Evolutionary conservation across 2,113 vertebrate genomes (phyloP).

Genomic region (Thalassoma bifasciatum): DNA sequence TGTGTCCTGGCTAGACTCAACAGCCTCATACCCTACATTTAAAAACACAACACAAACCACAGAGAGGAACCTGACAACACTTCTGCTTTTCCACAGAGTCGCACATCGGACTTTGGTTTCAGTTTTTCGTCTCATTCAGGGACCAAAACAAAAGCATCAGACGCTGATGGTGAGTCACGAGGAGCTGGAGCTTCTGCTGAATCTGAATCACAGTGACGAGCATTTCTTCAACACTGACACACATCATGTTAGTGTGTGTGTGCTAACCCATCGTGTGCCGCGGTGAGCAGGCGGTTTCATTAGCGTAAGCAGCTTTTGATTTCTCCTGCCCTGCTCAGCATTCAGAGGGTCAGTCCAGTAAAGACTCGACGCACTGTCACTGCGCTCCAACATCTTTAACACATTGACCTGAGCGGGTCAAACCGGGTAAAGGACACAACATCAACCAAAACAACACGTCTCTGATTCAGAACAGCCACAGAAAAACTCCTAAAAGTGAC

Average conservation of each 20-base stretch:
- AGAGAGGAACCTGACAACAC: not conserved
- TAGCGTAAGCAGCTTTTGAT: constrained; percentile 57
- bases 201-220: not conserved
- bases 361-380: not conserved
- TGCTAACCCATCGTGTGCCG: not conserved
- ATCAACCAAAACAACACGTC: not conserved
- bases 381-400: not conserved
- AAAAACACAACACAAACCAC: constrained; percentile 11
- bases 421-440: not conserved
- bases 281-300: constrained; percentile 34
- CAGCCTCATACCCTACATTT: constrained; percentile 67
- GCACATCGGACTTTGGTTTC: not conserved
- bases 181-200: not conserved
- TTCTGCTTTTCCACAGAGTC: not conserved
- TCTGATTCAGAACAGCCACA: no score
- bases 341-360: constrained; percentile 16
- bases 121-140: not conserved
- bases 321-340: constrained; percentile 37
- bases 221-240: not conserved
- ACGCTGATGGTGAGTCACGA: not conserved
- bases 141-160: not conserved
- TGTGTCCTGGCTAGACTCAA: constrained; percentile 52
- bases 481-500: no score
- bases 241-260: not conserved
- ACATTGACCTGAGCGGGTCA: constrained; percentile 14